Percentiles rank a stretch among this genome's conserved stretches.
Evolutionary conservation across 2,113 vertebrate genomes (phyloP).

Genomic region (Asarcornis scutulata): DNA sequence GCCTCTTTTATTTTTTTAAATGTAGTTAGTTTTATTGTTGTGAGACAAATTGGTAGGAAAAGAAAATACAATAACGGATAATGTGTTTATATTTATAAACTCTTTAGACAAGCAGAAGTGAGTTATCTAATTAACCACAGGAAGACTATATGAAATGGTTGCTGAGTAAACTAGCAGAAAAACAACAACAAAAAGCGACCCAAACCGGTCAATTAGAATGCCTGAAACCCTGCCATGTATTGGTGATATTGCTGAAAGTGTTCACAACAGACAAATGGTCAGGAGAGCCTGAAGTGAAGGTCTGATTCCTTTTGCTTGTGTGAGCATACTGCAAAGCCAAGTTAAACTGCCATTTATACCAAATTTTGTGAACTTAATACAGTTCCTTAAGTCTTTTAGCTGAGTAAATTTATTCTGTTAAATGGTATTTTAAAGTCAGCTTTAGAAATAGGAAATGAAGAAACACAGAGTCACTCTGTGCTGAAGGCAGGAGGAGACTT

Average conservation of each 20-base stretch:
- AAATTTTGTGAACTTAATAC: neutral
- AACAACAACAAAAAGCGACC: neutral
- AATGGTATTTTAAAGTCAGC: neutral
- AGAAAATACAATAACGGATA: slow-evolving; percentile 34
- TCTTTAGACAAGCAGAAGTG: slow-evolving; percentile 21
- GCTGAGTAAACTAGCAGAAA: slow-evolving; percentile 21
- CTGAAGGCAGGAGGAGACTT: neutral
- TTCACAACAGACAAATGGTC: neutral
- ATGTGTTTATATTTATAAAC: slow-evolving; percentile 30
- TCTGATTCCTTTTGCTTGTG: neutral
- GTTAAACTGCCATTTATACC: neutral
- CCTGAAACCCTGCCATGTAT: neutral
- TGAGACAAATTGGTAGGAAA: slow-evolving; percentile 24
- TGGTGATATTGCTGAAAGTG: neutral
- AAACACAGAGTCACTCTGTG: neutral
- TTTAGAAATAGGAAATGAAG: neutral
- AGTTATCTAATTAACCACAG: slow-evolving; percentile 39
- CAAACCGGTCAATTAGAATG: neutral
- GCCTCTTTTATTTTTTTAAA: neutral
- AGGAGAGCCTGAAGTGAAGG: neutral
- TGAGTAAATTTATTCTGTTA: neutral
- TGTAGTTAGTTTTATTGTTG: slow-evolving; percentile 28
- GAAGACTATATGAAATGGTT: neutral
- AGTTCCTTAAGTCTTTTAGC: neutral
- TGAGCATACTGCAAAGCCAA: neutral